phyloP scores from a whole-genome alignment of 2,797 vertebrate species.

The Propithecus deckenii region DNA sequence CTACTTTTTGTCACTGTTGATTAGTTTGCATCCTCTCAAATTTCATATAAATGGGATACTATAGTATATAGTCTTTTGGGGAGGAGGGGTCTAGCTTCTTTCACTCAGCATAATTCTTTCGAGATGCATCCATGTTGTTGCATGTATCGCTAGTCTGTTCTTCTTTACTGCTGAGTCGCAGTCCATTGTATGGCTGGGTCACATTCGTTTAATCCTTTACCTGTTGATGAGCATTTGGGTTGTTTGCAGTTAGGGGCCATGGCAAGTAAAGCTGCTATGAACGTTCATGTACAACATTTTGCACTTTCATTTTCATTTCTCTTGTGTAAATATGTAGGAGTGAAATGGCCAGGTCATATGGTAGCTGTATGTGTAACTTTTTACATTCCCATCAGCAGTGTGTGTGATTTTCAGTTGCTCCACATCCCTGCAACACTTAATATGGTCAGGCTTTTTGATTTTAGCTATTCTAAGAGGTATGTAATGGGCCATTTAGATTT shows the following conservation, averaged over 20 bases:
- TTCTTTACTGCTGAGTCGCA: not conserved
- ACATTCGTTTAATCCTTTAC: not conserved
- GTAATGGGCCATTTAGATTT: not conserved
- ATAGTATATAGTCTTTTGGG: not conserved
- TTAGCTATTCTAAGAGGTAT: not conserved
- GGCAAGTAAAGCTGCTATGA: not conserved
- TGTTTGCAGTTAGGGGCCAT: not conserved
- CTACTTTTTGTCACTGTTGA: not conserved
- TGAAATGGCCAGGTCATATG: not conserved
- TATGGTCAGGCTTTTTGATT: not conserved
- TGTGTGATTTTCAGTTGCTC: not conserved
- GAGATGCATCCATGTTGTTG: not conserved
- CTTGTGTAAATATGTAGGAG: not conserved
- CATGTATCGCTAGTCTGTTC: not conserved
- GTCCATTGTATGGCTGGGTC: not conserved
- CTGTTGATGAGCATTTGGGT: not conserved
- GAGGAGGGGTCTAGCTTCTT: not conserved
- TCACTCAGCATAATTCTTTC: not conserved
- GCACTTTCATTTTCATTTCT: not conserved
- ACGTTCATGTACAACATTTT: not conserved
- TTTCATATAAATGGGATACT: not conserved
- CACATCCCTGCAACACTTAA: accelerated
- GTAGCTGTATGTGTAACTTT: not conserved
- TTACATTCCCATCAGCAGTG: not conserved
- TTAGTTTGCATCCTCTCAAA: not conserved